phyloP scores from a whole-genome alignment of 1,140 invertebrate species.

The Patella vulgata region DNA sequence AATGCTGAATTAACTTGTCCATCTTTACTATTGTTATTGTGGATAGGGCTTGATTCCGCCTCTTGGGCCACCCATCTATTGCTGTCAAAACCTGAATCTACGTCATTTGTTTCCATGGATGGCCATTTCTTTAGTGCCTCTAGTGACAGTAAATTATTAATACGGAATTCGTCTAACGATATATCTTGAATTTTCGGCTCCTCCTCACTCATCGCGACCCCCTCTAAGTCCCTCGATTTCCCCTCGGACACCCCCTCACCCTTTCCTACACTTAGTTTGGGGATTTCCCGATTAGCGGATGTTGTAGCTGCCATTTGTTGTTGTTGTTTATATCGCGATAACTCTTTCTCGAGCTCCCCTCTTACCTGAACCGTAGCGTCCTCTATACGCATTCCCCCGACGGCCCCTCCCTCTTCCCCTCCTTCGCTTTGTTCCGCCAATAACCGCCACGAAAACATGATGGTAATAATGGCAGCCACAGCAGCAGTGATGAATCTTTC shows the following conservation, averaged over 20 bases:
- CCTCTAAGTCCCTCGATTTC: too few species aligned
- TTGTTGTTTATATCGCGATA: slow-evolving; percentile 6
- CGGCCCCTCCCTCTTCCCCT: slow-evolving; percentile 5
- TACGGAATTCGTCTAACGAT: too few species aligned
- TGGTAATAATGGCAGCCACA: slow-evolving; percentile 60
- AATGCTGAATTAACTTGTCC: slow-evolving; percentile 23
- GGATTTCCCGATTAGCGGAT: neutral
- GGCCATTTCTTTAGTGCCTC: too few species aligned
- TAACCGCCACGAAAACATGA: slow-evolving; percentile 62
- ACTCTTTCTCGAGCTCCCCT: neutral
- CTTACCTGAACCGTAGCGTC: too few species aligned
- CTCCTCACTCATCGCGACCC: too few species aligned
- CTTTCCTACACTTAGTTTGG: neutral
- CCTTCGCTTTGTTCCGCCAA: slow-evolving; percentile 47
- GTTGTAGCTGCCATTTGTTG: slow-evolving; percentile 8
- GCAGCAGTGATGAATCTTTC: slow-evolving; percentile 61
- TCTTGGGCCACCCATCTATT: neutral
- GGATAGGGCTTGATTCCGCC: slow-evolving; percentile 2
- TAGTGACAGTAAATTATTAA: too few species aligned
- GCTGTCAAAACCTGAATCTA: too few species aligned
- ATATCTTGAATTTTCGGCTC: too few species aligned
- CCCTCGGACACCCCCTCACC: slow-evolving; percentile 4
- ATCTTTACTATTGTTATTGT: slow-evolving; percentile 17
- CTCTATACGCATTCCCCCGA: neutral
- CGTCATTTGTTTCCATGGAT: too few species aligned